Evolutionary conservation across 1,140 invertebrate genomes (phyloP).

Genomic region (Cheumatopsyche charites): DNA sequence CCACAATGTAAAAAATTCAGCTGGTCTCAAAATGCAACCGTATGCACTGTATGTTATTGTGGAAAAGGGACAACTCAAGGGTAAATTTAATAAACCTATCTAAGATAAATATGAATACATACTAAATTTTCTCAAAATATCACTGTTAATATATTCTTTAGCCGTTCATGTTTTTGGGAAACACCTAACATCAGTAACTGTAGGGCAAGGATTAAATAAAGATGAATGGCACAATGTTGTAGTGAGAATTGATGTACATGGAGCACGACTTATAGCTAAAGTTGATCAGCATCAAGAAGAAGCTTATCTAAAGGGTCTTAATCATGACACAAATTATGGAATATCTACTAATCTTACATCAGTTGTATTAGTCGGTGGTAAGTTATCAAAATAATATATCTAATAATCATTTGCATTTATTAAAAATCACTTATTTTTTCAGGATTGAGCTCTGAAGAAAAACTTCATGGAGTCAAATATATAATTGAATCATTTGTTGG

Average conservation of each 20-base stretch:
- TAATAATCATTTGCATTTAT: neutral
- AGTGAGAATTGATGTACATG: conserved; percentile 80
- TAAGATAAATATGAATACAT: too few relatives aligned
- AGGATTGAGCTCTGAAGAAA: conserved; percentile 85
- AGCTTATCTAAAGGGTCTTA: conserved; percentile 78
- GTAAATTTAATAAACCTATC: too few relatives aligned
- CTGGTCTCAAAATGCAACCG: conserved; percentile 71
- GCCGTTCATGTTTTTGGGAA: conserved; percentile 90
- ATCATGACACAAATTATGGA: conserved; percentile 81
- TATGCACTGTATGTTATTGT: conserved; percentile 89
- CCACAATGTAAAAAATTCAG: conserved; percentile 86
- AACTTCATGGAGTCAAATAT: conserved; percentile 85
- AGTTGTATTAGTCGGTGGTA: conserved; percentile 87
- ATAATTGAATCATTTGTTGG: conserved; percentile 92
- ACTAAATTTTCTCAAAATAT: neutral
- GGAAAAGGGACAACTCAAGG: conserved; percentile 84
- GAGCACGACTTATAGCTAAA: conserved; percentile 77
- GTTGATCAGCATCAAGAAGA: conserved; percentile 83
- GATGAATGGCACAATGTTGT: conserved; percentile 89
- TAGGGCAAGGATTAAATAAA: conserved; percentile 86
- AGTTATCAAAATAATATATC: neutral
- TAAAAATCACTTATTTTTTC: conserved; percentile 11
- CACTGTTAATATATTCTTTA: conserved; percentile 47
- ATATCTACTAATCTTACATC: conserved; percentile 82
- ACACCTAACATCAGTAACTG: conserved; percentile 81